Evolutionary conservation across 2,113 vertebrate genomes (phyloP).

Genomic region (Lycaon pictus): DNA sequence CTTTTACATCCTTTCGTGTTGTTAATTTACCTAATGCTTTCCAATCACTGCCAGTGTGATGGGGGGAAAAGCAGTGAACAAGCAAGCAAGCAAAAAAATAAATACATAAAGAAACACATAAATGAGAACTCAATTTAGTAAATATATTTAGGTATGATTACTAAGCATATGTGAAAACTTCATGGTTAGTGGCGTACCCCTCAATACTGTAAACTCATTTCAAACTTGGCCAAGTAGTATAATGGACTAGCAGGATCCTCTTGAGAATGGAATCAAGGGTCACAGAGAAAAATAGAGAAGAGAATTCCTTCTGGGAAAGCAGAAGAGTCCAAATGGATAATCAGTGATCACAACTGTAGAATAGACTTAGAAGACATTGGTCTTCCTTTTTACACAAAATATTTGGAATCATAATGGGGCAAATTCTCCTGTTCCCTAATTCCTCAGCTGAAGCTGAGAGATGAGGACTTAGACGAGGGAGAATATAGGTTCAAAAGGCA

Average conservation of each 20-base stretch:
- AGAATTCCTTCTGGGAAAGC: neutral
- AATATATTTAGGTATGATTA: neutral
- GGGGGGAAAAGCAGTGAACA: neutral
- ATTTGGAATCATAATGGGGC: neutral
- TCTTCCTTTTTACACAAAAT: slow-evolving; percentile 3
- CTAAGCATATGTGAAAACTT: neutral
- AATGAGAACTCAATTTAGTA: neutral
- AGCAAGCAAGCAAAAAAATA: neutral
- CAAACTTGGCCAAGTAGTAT: neutral
- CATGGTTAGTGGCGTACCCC: neutral
- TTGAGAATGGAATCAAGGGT: neutral
- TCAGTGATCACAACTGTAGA: neutral
- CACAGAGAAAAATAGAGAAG: neutral
- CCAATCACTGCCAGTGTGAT: neutral
- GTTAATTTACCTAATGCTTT: neutral
- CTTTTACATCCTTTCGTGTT: neutral
- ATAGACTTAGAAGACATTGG: neutral
- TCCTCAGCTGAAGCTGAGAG: neutral
- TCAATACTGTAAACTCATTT: neutral
- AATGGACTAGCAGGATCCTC: neutral
- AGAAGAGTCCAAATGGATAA: neutral
- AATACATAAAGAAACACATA: neutral
- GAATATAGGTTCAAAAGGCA: neutral
- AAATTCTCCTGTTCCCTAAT: neutral
- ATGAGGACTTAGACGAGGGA: neutral